Percentiles rank a stretch among this genome's conserved stretches.
These are phyloP conservation scores for Drosophila bocki DNA, from an alignment of 1,140 invertebrate genomes.

Conservation along the genomic window DNA sequence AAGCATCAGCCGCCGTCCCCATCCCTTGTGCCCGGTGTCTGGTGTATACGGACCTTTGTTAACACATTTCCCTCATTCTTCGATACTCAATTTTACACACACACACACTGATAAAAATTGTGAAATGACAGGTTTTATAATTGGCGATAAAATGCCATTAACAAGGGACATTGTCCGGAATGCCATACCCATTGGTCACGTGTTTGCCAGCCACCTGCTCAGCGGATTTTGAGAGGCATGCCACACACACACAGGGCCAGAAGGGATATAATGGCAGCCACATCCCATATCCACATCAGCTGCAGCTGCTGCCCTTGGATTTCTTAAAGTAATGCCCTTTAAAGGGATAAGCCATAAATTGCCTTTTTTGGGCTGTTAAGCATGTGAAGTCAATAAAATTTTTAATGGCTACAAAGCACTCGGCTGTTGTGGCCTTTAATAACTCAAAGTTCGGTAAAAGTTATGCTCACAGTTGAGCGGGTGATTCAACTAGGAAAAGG, in stretches of 20 bases:
- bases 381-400: slow-evolving; percentile 70
- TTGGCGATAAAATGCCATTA: slow-evolving; percentile 81
- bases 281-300: slow-evolving; percentile 27
- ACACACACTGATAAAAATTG: slow-evolving; percentile 69
- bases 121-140: slow-evolving; percentile 78
- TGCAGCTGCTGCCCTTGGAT: slow-evolving; percentile 36
- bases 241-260: slow-evolving; percentile 8
- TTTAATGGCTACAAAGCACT: slow-evolving; percentile 49
- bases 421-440: slow-evolving; percentile 26
- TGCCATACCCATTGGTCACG: slow-evolving; percentile 54
- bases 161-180: slow-evolving; percentile 54
- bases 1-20: slow-evolving; percentile 43
- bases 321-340: slow-evolving; percentile 27
- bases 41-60: slow-evolving; percentile 40
- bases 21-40: slow-evolving; percentile 12
- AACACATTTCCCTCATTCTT: slow-evolving; percentile 45
- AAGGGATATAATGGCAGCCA: slow-evolving; percentile 19
- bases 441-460: slow-evolving; percentile 33
- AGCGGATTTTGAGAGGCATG: slow-evolving; percentile 45
- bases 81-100: slow-evolving; percentile 32
- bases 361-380: slow-evolving; percentile 35
- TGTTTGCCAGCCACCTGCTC: slow-evolving; percentile 52
- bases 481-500: slow-evolving; percentile 40
- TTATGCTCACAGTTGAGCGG: slow-evolving; percentile 8
- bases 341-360: slow-evolving; percentile 52